These are phyloP conservation scores for Drosophila tsacasi DNA, from an alignment of 1,140 invertebrate genomes.

Conservation along the genomic window DNA sequence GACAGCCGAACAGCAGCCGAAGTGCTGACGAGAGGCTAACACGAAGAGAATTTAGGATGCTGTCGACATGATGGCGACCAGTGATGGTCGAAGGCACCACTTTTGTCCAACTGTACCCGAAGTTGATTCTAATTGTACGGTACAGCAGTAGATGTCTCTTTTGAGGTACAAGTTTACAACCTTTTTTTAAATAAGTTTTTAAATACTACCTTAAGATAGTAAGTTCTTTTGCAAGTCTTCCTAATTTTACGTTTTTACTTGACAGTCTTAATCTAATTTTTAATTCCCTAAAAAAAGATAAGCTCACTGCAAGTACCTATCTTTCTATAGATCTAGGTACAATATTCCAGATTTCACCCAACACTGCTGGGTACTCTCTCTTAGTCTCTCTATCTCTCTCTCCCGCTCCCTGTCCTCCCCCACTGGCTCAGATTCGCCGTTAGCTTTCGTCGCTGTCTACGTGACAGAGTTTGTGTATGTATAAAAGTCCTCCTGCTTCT, in stretches of 20 bases:
- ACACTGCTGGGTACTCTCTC: not conserved
- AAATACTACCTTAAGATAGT: too few species aligned
- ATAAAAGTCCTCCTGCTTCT: constrained; percentile 41
- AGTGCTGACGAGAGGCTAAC: not conserved
- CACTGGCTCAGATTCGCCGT: constrained; percentile 7
- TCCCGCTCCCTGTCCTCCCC: not conserved
- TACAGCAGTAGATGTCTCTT: too few species aligned
- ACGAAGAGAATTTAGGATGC: constrained; percentile 31
- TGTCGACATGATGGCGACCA: constrained; percentile 1
- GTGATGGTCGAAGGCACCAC: constrained; percentile 1
- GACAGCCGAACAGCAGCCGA: constrained; percentile 2
- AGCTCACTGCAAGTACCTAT: not conserved
- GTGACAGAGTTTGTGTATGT: constrained; percentile 46
- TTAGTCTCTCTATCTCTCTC: not conserved
- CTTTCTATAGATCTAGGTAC: not conserved
- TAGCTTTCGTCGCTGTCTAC: constrained; percentile 29
- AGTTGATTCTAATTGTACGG: not conserved
- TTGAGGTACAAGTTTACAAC: too few species aligned
- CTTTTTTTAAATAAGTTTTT: too few species aligned
- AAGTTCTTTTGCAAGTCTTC: not conserved
- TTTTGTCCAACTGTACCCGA: constrained; percentile 5
- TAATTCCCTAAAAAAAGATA: not conserved
- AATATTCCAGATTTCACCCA: not conserved
- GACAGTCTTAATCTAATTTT: not conserved
- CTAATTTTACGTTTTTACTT: not conserved